Percentiles rank a stretch among this genome's conserved stretches.
Evolutionary conservation across 2,888 invertebrate genomes (phyloP).

Genomic region (Drosophila helvetica): DNA sequence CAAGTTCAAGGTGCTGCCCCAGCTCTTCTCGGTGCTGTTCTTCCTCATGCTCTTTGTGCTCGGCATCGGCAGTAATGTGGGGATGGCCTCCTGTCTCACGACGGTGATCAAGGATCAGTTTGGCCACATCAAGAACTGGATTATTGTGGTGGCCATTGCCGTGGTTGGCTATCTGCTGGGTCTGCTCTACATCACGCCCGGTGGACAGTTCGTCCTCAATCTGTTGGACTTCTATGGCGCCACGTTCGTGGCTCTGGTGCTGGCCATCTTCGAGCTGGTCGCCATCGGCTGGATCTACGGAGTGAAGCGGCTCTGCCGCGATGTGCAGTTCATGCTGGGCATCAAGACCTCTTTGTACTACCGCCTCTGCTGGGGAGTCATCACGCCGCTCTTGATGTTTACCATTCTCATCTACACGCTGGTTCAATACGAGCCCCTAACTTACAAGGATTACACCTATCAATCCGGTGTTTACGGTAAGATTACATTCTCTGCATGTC

Average conservation of each 20-base stretch:
- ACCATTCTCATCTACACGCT: slow-evolving; percentile 89
- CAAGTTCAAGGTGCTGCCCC: slow-evolving; percentile 85
- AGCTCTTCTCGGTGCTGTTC: slow-evolving; percentile 85
- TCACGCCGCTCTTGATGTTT: slow-evolving; percentile 89
- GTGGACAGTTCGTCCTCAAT: slow-evolving; percentile 89
- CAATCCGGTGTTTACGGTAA: slow-evolving; percentile 87
- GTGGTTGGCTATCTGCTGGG: slow-evolving; percentile 85
- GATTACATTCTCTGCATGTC: slow-evolving; percentile 3
- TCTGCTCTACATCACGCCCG: slow-evolving; percentile 87
- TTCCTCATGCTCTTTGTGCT: slow-evolving; percentile 86
- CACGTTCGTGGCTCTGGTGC: slow-evolving; percentile 89
- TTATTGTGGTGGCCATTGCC: slow-evolving; percentile 85
- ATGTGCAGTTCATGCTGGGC: slow-evolving; percentile 92
- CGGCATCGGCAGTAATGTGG: slow-evolving; percentile 85
- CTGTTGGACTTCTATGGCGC: slow-evolving; percentile 90
- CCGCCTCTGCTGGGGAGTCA: slow-evolving; percentile 90
- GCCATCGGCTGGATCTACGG: slow-evolving; percentile 92
- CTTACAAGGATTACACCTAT: slow-evolving; percentile 87
- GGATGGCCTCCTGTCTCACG: slow-evolving; percentile 84
- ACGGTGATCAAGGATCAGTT: slow-evolving; percentile 85
- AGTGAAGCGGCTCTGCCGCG: slow-evolving; percentile 87
- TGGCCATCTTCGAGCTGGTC: slow-evolving; percentile 88
- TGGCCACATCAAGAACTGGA: slow-evolving; percentile 84
- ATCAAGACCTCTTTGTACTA: slow-evolving; percentile 88
- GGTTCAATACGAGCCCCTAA: slow-evolving; percentile 86